phyloP scores from a whole-genome alignment of 1,140 invertebrate genomes.

The Microplitis mediator region DNA sequence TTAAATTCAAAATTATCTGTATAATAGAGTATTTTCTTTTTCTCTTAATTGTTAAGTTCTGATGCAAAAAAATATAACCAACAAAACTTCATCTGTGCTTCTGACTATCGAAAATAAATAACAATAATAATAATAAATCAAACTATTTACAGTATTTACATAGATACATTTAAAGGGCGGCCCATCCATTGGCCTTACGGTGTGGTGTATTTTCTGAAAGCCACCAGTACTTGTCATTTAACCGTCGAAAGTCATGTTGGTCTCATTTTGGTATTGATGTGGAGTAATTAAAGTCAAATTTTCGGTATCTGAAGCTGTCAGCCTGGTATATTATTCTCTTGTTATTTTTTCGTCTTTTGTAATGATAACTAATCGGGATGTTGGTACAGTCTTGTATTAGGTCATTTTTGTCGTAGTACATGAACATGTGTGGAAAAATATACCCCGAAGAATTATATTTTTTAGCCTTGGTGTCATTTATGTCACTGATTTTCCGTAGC shows the following conservation, averaged over 20 bases:
- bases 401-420: neutral
- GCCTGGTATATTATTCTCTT: neutral
- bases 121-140: no score
- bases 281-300: neutral
- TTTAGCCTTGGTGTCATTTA: neutral
- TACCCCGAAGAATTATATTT: neutral
- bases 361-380: slow-evolving; percentile 9
- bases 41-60: no score
- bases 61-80: no score
- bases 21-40: no score
- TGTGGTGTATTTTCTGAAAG: neutral
- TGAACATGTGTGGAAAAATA: neutral
- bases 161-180: no score
- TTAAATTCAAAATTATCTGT: no score
- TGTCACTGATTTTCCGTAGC: neutral
- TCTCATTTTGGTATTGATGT: neutral
- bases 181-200: neutral
- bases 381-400: slow-evolving; percentile 9
- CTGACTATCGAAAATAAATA: no score
- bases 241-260: neutral
- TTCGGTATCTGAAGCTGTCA: no score
- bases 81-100: no score
- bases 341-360: neutral
- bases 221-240: neutral
- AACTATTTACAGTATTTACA: no score